A percentile compares a stretch with the other conserved stretches of the same genome.
These are phyloP conservation scores for Hiodon alosoides DNA, from an alignment of 2,113 vertebrate species.

Conservation along the genomic window DNA sequence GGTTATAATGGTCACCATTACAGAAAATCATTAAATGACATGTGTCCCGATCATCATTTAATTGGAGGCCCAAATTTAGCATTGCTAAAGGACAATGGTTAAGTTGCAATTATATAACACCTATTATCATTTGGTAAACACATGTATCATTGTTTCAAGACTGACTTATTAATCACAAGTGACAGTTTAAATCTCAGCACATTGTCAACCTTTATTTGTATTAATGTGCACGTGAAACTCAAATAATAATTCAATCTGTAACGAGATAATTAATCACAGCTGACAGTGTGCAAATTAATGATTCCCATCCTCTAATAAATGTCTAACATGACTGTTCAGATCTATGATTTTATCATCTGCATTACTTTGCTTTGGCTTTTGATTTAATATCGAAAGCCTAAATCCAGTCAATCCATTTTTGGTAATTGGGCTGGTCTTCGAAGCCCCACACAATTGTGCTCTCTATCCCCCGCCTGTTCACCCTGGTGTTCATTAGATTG, in stretches of 20 bases:
- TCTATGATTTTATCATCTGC: too few relatives aligned
- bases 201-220: conserved; percentile 39
- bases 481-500: too few relatives aligned
- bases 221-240: conserved; percentile 51
- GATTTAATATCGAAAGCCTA: too few relatives aligned
- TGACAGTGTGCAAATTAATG: conserved; percentile 47
- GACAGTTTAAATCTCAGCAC: conserved; percentile 38
- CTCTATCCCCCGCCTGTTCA: too few relatives aligned
- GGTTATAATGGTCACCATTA: not conserved
- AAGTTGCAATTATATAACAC: conserved; percentile 27
- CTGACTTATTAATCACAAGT: conserved; percentile 44
- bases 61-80: not conserved
- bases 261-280: conserved; percentile 59
- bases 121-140: conserved; percentile 36
- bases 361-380: too few relatives aligned
- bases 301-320: conserved; percentile 42
- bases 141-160: conserved; percentile 31
- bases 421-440: too few relatives aligned
- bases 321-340: conserved; percentile 20
- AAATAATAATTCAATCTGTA: conserved; percentile 50
- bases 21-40: not conserved
- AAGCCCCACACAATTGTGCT: too few relatives aligned
- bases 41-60: conserved; percentile 7
- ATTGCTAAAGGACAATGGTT: conserved; percentile 13
- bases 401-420: too few relatives aligned